phyloP scores from a whole-genome alignment of 2,113 vertebrate species.

The Progne subis region DNA sequence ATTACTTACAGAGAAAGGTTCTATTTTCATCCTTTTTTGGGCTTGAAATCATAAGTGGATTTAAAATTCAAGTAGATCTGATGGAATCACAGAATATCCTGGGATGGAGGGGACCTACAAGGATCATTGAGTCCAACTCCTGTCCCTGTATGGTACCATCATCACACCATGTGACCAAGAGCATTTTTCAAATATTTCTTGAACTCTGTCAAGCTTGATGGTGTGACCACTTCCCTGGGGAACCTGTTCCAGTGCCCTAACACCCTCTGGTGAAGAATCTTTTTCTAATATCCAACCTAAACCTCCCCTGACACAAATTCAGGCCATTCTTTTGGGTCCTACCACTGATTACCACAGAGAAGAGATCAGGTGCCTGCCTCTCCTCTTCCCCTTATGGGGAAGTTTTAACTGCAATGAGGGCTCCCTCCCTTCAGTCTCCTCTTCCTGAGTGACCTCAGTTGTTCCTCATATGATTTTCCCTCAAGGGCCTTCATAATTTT shows the following conservation, averaged over 20 bases:
- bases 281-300: background rate
- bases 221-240: background rate
- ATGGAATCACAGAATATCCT: background rate
- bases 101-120: background rate
- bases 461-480: background rate
- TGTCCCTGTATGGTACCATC: background rate
- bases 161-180: background rate
- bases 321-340: rapidly evolving
- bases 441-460: background rate
- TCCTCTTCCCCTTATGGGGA: background rate
- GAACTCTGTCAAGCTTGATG: background rate
- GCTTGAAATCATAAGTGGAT: background rate
- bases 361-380: background rate
- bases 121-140: rapidly evolving
- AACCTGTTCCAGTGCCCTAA: background rate
- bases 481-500: background rate
- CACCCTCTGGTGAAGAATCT: background rate
- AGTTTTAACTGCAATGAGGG: background rate
- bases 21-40: background rate
- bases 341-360: no score
- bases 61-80: background rate
- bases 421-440: background rate
- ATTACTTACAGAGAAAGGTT: background rate
- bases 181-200: background rate
- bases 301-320: background rate